Conservation (phyloP, 2,888 invertebrate genomes). For the Epinotia nisella region DNA sequence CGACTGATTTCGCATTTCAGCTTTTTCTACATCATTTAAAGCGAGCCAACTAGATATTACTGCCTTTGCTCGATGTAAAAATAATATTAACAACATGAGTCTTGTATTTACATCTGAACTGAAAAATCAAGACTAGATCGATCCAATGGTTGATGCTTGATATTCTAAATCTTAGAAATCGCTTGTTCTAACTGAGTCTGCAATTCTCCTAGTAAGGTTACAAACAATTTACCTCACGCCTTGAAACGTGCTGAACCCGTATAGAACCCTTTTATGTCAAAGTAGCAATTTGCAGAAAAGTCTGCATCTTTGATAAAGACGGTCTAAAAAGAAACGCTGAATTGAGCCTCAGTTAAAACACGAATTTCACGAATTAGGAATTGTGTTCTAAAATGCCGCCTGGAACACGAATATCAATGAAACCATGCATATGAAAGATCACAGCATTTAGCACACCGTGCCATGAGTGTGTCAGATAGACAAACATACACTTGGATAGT, state of each 20-base stretch:
- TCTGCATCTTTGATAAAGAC: no score
- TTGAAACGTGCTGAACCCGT: not conserved
- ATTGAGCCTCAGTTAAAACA: not conserved
- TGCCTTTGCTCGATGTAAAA: slow-evolving; percentile 25
- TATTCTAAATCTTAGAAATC: slow-evolving; percentile 2
- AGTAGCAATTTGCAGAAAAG: no score
- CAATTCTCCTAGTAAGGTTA: not conserved
- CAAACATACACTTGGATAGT: slow-evolving; percentile 68
- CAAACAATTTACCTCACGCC: not conserved
- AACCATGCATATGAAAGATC: slow-evolving; percentile 39
- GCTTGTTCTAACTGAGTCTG: not conserved
- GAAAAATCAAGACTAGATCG: slow-evolving; percentile 13
- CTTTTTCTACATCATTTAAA: slow-evolving; percentile 56
- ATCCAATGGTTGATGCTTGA: slow-evolving; percentile 23
- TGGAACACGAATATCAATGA: slow-evolving; percentile 11
- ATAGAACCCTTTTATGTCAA: not conserved
- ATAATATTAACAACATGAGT: slow-evolving; percentile 9
- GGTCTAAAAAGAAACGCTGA: not conserved
- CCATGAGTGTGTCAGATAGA: slow-evolving; percentile 63
- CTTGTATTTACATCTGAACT: slow-evolving; percentile 1
- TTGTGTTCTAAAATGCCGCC: not conserved
- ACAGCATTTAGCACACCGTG: slow-evolving; percentile 61
- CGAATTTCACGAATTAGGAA: not conserved
- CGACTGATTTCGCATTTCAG: slow-evolving; percentile 72
- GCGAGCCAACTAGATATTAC: slow-evolving; percentile 44